Evolutionary conservation across 2,888 invertebrate genomes (phyloP).

Genomic region (Drosophila hamatofila): DNA sequence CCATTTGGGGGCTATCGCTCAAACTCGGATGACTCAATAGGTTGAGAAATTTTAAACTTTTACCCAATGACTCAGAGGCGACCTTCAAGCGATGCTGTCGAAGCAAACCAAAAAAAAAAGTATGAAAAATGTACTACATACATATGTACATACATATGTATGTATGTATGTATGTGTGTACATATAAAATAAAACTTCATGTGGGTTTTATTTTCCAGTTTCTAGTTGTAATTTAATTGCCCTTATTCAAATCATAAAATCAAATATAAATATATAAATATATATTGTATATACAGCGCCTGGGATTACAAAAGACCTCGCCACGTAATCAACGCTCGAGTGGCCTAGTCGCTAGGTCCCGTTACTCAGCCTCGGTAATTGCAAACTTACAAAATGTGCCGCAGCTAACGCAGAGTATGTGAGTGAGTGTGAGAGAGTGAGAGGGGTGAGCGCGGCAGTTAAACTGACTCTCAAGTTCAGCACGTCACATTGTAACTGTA

Average conservation of each 20-base stretch:
- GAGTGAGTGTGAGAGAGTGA: not conserved
- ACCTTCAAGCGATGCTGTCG: slow-evolving; percentile 25
- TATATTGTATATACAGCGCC: slow-evolving; percentile 2
- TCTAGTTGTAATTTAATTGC: slow-evolving; percentile 11
- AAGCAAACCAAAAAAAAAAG: not conserved
- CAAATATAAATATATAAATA: slow-evolving; percentile 8
- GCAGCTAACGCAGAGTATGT: not conserved
- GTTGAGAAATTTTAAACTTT: slow-evolving; percentile 58
- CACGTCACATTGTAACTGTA: slow-evolving; percentile 48
- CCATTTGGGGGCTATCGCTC: slow-evolving; percentile 38
- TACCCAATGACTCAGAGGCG: slow-evolving; percentile 55
- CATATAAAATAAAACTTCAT: not conserved
- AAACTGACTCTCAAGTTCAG: slow-evolving; percentile 53
- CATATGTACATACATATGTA: too few relatives aligned
- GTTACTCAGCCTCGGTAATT: slow-evolving; percentile 70
- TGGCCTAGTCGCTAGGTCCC: slow-evolving; percentile 65
- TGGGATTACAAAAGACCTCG: slow-evolving; percentile 61
- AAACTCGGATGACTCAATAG: slow-evolving; percentile 39
- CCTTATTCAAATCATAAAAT: slow-evolving; percentile 32
- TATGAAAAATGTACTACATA: not conserved
- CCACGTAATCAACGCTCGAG: slow-evolving; percentile 40
- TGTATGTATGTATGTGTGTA: too few relatives aligned
- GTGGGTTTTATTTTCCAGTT: slow-evolving; percentile 12
- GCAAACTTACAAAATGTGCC: slow-evolving; percentile 28
- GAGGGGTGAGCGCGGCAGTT: not conserved